Evolutionary conservation across 2,888 invertebrate species (phyloP), one percentile per base, ranked within the genome.

Genomic region (Pterobdella sp.): DNA sequence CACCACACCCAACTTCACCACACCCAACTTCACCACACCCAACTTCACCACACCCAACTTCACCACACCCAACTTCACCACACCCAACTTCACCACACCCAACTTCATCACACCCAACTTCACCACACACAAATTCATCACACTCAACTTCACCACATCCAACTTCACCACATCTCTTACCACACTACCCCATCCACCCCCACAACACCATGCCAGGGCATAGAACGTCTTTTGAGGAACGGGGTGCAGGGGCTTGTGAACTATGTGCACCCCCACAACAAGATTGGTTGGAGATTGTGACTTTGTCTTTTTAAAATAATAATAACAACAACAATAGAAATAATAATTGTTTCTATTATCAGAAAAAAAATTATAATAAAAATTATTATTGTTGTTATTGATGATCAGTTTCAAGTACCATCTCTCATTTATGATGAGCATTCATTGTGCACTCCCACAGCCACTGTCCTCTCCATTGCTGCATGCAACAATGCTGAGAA

Each of bases 191-290:
- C 7, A 42, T 22, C 7, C 7, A n/a, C n/a, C n/a, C 49, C 49
- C 22, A 7, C 22, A 7, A 14, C 22, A 14, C 22, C 49, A 7
- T 52, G 32, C 22, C 52, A n/a, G 63, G 42, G 35, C 2, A 81
- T 84, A 14, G 79, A 81, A 73, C 83, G 83, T 74, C 78, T 84
- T 75, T 80, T 79, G 32, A 68, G 76, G 0, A 80, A 80, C 77
- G 84, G 84, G n/a, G 79, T 83, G 0, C 82, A 82, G 26, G 81
- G 80, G 81, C 77, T 84, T 34, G 80, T 84, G 52, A 84, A 84
- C 75, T 84, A 82, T 75, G 83, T 83, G 76, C 84, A 84, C 73
- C 80, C 81, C 14, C 76, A 79, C 32, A 80, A 81, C 18, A 75
- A 70, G 18, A 49, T 70, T n/a, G 70, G 70, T 70, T 7, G 49